Base-by-base conservation (phyloP, 2,113 vertebrate species). In the Thinocorus orbignyianus region DNA sequence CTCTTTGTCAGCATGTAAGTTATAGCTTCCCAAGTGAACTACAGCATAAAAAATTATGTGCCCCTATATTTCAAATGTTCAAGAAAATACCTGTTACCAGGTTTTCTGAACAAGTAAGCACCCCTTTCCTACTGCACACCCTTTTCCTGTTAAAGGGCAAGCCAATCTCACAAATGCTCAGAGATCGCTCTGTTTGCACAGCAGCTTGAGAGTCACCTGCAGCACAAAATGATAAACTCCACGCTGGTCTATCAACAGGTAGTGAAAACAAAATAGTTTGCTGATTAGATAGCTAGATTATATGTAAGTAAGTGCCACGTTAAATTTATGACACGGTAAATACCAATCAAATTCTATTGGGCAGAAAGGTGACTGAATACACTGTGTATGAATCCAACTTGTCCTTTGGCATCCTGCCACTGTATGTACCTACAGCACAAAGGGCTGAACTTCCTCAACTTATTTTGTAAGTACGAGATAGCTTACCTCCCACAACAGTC, bases 1-100 rank as follows among this genome's bases (percentile, higher is more conserved):
- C 72, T 91, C 90, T 95, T 86, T 95, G 88, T 90, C 90, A 95
- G 86, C 84, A 73, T 12, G 35, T 82, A 95, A 97, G 83, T 97
- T 95, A 88, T 41, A 95, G 88, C 62, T 83, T 94, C 77, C 77
- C 90, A 81, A 65, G 85, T 78, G 93, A 94, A 79, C 82, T 64
- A 82, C 79, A 86, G 85, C 94, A 93, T 90, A 95, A 93, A 96
- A 95, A 62, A 85, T 69, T 96, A 90, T 8, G 28, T 87, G 82
- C 28, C 33, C 19, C 61, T 92, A 17, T 87, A 97, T 91, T 96
- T 95, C 82, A 89, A 80, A 87, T 66, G 35, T 52, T 74, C 66
- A 66, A 44, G 76, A 69, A 93, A 96, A 80, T 78, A 68, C 6
- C 49, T 62, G 78, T 85, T 92, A 89, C 71, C 64, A 77, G 57